Percentiles rank a stretch among this genome's conserved stretches.
Conservation (phyloP, 2,113 vertebrate species). For the Sebastes fasciatus region DNA sequence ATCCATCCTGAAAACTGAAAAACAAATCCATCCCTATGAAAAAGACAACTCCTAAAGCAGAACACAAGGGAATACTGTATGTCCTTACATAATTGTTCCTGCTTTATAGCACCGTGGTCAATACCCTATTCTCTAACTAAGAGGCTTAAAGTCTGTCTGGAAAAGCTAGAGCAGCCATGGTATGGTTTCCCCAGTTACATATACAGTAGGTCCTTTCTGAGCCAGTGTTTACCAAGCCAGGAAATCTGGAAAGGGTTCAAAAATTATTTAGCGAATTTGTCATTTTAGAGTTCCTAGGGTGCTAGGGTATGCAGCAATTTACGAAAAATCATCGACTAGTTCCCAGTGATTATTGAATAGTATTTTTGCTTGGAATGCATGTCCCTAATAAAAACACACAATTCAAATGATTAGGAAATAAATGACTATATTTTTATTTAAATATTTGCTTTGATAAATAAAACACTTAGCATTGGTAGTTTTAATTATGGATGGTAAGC, state of each 20-base stretch:
- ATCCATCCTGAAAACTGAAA: neutral
- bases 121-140: conserved; percentile 58
- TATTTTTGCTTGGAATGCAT: too few species aligned
- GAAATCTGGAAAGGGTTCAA: neutral
- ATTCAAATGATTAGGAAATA: too few species aligned
- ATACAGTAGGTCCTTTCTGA: neutral
- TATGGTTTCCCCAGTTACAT: conserved; percentile 18
- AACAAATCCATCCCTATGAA: neutral
- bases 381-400: too few species aligned
- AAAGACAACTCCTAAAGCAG: neutral
- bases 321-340: too few species aligned
- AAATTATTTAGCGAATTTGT: neutral
- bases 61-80: conserved; percentile 1
- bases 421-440: too few species aligned
- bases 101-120: conserved; percentile 54
- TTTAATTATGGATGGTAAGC: too few species aligned
- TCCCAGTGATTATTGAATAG: too few species aligned
- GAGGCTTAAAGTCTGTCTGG: conserved; percentile 63
- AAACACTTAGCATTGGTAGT: too few species aligned
- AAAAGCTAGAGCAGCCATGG: conserved; percentile 27
- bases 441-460: too few species aligned
- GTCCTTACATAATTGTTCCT: conserved; percentile 54
- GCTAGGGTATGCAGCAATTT: too few species aligned
- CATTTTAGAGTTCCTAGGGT: too few species aligned
- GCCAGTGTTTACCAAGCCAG: neutral